These are phyloP conservation scores for Atherinomorus stipes DNA, from an alignment of 2,113 vertebrate species.

Conservation along the genomic window DNA sequence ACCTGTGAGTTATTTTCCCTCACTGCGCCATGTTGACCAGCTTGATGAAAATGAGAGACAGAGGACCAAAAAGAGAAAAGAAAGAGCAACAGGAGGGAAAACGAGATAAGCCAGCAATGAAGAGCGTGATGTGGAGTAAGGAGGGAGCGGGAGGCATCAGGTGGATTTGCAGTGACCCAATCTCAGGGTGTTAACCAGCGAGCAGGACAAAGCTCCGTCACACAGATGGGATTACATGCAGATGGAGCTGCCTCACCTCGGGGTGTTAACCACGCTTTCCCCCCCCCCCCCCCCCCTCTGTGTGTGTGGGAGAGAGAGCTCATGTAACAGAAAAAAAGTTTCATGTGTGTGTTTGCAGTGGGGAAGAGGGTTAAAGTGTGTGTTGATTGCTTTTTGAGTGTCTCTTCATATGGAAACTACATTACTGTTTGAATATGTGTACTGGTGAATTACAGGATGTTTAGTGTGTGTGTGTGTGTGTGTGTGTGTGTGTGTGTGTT, in stretches of 20 bases:
- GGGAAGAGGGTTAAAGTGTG: constrained; percentile 20
- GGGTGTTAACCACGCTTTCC: constrained; percentile 56
- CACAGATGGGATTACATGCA: constrained; percentile 82
- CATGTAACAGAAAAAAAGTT: constrained; percentile 3
- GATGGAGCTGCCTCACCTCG: constrained; percentile 75
- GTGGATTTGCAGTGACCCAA: constrained; percentile 79
- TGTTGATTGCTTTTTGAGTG: constrained; percentile 38
- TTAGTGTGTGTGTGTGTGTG: constrained; percentile 46
- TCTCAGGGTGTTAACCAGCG: constrained; percentile 78
- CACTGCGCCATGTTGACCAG: constrained; percentile 41
- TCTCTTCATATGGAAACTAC: constrained; percentile 33
- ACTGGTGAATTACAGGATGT: constrained; percentile 40
- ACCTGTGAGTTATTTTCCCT: constrained; percentile 60
- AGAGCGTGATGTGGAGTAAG: constrained; percentile 46
- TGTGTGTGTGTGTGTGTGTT: no score
- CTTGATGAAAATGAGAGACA: constrained; percentile 22
- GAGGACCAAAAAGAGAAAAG: not conserved
- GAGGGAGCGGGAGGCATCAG: constrained; percentile 70
- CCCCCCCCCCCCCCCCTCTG: not conserved
- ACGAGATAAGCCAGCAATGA: constrained; percentile 56
- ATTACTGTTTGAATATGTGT: constrained; percentile 53
- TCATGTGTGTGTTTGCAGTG: constrained; percentile 12
- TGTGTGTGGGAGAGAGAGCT: constrained; percentile 25
- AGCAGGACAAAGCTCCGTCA: constrained; percentile 70
- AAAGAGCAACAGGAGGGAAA: constrained; percentile 21